Base-by-base conservation (phyloP, 2,888 invertebrate species). In the Drosophila quasianomalipes region DNA sequence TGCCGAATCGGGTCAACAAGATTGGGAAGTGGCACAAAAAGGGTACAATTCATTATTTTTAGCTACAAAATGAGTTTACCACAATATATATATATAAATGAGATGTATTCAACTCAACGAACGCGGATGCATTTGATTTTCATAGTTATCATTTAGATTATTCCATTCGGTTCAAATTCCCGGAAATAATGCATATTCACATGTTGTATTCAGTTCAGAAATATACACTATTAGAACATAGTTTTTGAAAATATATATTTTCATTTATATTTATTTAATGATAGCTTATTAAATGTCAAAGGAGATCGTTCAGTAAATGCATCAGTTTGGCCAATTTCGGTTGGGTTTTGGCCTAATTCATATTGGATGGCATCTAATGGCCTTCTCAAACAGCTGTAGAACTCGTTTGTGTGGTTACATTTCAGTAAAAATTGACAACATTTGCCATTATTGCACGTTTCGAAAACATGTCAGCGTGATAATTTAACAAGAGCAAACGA, bases 381-480 rank as follows among this genome's bases (percentile, higher is more conserved):
- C 72, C 68, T 81, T 80, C 68, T 22, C 37, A 59, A 54, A 64
- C 37, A 10, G 49, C 44, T 63, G 44, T 12, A 26, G 35, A 52
- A 12, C 51, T 28, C 30, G 44, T 51, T 44, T n/a, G 47, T 30
- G 59, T 62, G 63, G 67, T 68, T 68, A 60, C 71, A 73, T 79
- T 73, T 73, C 53, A 52, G n/a, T n/a, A 37, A 71, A 80, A 22
- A 22, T 75, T 74, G 77, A 0, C 74, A 78, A 76, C 71, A 82
- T 76, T 80, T 75, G 74, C 61, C 70, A 77, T 78, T 74, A 74
- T 74, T 74, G 83, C 88, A 88, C 88, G 88, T 88, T 66, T 70
- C 52, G 58, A 35, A 72, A 76, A 88, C 88, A 90, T 89, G 88
- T 81, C 88, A 81, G 73, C 90, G 89, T 89, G 88, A 82, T 89